Evolutionary conservation across 2,113 vertebrate species (phyloP).

Genomic region (Pitta sordida): DNA sequence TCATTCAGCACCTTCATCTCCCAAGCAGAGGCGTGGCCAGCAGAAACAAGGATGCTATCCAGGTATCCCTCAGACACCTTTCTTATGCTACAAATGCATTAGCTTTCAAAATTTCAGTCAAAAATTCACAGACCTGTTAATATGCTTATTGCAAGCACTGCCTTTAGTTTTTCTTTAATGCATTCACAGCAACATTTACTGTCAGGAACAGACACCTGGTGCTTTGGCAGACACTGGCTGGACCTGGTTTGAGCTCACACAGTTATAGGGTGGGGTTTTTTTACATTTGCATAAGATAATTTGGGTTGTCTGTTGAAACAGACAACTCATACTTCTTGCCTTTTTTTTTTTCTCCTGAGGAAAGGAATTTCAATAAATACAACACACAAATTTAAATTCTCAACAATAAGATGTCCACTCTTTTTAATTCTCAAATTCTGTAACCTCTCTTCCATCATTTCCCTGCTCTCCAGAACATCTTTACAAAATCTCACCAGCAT

Average conservation of each 20-base stretch:
- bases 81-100: neutral
- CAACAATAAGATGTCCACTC: neutral
- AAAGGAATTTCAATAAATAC: neutral
- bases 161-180: too few species aligned
- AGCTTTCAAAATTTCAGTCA: neutral
- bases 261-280: neutral
- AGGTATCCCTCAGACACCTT: neutral
- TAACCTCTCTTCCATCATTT: neutral
- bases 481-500: neutral
- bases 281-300: neutral
- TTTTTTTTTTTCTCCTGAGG: neutral
- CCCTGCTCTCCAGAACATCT: neutral
- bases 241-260: neutral
- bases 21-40: neutral
- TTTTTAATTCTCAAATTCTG: neutral
- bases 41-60: neutral
- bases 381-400: neutral
- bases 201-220: neutral
- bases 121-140: neutral
- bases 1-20: neutral
- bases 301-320: neutral
- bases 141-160: neutral
- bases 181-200: neutral
- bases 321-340: neutral
- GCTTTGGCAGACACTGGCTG: neutral